Conservation (phyloP, 2,888 invertebrate genomes). For the Octonoba sinensis region DNA sequence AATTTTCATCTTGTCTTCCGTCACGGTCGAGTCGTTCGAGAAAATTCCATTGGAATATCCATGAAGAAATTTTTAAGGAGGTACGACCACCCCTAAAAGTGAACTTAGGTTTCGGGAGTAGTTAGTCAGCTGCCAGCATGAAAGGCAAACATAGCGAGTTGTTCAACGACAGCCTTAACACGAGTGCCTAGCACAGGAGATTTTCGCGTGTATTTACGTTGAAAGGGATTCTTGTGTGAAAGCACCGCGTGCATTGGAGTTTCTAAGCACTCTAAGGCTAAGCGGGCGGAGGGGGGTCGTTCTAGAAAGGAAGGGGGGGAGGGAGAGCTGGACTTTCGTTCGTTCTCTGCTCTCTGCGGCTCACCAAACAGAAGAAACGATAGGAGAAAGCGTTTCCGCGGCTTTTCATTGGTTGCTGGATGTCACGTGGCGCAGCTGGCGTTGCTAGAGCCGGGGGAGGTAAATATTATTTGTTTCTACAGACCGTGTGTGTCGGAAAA, state of each 20-base stretch:
- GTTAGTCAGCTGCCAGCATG: too few species aligned
- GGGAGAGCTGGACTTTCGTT: slow-evolving; percentile 47
- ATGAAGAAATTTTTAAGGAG: too few species aligned
- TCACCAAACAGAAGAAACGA: slow-evolving; percentile 59
- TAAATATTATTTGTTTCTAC: slow-evolving; percentile 47
- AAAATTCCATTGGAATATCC: too few species aligned
- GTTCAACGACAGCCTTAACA: too few species aligned
- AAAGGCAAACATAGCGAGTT: too few species aligned
- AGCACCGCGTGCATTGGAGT: slow-evolving; percentile 45
- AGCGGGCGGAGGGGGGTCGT: slow-evolving; percentile 12
- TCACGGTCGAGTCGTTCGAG: not conserved
- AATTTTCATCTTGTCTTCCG: slow-evolving; percentile 50
- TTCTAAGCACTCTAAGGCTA: slow-evolving; percentile 19
- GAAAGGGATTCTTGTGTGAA: slow-evolving; percentile 44
- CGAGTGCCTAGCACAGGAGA: too few species aligned
- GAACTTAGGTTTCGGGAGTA: too few species aligned
- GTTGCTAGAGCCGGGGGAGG: slow-evolving; percentile 24
- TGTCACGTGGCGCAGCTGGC: slow-evolving; percentile 57
- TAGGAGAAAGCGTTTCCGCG: slow-evolving; percentile 46
- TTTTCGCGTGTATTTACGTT: slow-evolving; percentile 42
- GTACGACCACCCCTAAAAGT: too few species aligned
- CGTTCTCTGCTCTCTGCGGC: slow-evolving; percentile 35
- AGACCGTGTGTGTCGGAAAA: slow-evolving; percentile 19
- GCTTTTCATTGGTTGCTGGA: slow-evolving; percentile 30
- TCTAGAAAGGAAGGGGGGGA: not conserved